Base-by-base conservation (phyloP, 2,888 invertebrate species). In the Macrosiphum euphorbiae region DNA sequence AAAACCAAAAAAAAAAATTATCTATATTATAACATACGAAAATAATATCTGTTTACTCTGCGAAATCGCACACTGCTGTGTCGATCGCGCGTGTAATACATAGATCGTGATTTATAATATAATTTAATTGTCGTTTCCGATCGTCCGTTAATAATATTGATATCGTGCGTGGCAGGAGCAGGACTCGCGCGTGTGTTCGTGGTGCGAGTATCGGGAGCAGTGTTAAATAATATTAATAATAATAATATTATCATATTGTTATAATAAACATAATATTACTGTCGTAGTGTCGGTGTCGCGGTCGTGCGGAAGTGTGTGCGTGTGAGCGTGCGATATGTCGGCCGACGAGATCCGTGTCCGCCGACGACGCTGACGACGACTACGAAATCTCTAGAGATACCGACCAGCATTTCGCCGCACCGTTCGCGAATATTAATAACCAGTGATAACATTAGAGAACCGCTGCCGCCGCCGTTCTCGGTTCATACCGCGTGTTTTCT, bases 301-400 rank as follows among this genome's bases (percentile, higher is more conserved):
- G 55, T 41, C 13, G 91, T n/a, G 44, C n/a, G 87, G 16, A n/a
- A 2, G 84, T 52, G 41, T 16, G 92, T 52, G 47, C 16, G 41
- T 35, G n/a, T 28, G 85, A 28, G 28, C 8, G 61, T 10, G 35
- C 92, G 87, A 41, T 3, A 91, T 88, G 92, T 28, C 67, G 41
- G 84, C 26, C 35, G 44, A 58, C 28, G 28, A 61, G 50, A 93
- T 93, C 89, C 93, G 85, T 41, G 16, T 61, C 24, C 58, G 88
- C 4, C 52, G 28, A 47, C 88, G 84, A 10, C 93, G 93, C n/a
- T 89, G 55, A 92, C 78, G 35, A 78, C 78, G 20, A 78, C 47
- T 4, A 47, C 47, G 47, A 47, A 10, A 47, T 35, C 35, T 58
- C 26, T 20, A 8, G 58, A 20, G 35, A 78, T 0, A 78, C 78